Base-by-base conservation (phyloP, 2,113 vertebrate species). In the Prolemur simus region DNA sequence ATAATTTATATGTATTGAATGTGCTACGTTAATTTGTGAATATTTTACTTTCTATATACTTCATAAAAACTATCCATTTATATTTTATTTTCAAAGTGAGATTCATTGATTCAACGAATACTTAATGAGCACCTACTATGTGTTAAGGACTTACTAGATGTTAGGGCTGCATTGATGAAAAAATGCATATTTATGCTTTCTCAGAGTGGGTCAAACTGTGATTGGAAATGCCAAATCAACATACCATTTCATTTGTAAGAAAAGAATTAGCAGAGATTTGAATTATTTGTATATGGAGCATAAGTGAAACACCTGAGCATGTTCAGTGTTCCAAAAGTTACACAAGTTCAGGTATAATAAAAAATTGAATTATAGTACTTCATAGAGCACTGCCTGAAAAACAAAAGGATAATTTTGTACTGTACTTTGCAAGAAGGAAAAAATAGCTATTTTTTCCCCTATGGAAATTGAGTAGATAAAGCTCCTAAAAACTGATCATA, bases 21-120 rank as follows among this genome's bases (percentile, higher is more conserved):
- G 12, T 39, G 17, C 12, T 77, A 42, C 20, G 25, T 63, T 92
- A 92, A 87, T 66, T 73, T 85, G 39, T 77, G 90, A 66, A 60
- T 77, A 56, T 76, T 90, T 96, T 91, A 68, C 87, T 93, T 96
- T 78, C 78, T 90, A 21, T 80, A 39, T 82, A 56, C 13, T 66
- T 84, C 29, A 49, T 84, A n/a, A 85, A 86, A 92, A 82, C 9
- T 8, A 83, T 52, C 7, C 37, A 66, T 54, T 64, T 78, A 34
- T 56, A 90, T 69, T 81, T 76, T 93, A 47, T 69, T 84, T 56
- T 94, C 25, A 60, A 63, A n/a, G 34, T 60, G 25, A 91, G 73
- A 88, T 45, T 14, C 9, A 73, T 84, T 95, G 94, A 90, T 58
- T 92, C 47, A 82, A 39, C 32, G 78, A 94, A 73, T 84, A 52